phyloP scores from a whole-genome alignment of 2,797 vertebrate genomes.

The Pogonophryne albipinna region DNA sequence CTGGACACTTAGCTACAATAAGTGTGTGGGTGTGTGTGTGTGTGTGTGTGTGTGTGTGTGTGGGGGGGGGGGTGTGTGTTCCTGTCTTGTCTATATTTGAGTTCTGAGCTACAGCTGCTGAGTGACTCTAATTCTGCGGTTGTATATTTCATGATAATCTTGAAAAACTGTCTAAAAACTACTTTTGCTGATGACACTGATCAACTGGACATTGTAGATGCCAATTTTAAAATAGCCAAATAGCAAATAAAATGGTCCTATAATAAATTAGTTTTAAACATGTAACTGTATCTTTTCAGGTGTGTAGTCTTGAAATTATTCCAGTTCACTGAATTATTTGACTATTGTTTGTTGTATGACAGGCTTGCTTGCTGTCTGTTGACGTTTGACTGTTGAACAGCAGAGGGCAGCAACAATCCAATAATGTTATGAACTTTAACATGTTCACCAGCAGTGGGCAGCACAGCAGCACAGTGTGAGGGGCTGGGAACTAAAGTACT shows the following conservation, averaged over 20 bases:
- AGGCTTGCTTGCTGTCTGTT: not conserved
- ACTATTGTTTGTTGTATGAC: not conserved
- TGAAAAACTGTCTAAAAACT: not conserved
- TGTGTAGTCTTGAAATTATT: not conserved
- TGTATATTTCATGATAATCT: slow-evolving; percentile 37
- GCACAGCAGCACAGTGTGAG: not conserved
- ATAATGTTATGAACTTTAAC: slow-evolving; percentile 14
- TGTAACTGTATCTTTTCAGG: not conserved
- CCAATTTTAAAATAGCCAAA: not conserved
- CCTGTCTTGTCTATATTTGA: slow-evolving; percentile 55
- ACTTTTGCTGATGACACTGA: not conserved
- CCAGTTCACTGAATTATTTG: not conserved
- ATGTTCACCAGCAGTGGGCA: not conserved
- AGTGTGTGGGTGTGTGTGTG: slow-evolving; percentile 24
- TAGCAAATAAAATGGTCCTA: not conserved
- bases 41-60: slow-evolving; percentile 25
- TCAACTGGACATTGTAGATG: not conserved
- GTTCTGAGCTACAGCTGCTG: slow-evolving; percentile 30
- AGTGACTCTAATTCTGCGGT: slow-evolving; percentile 54
- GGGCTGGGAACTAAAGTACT: too few species aligned
- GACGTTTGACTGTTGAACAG: slow-evolving; percentile 64
- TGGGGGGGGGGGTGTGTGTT: slow-evolving; percentile 38
- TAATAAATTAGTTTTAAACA: slow-evolving; percentile 6
- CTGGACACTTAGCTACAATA: slow-evolving; percentile 56
- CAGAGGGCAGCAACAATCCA: slow-evolving; percentile 78